Evolutionary conservation across 2,113 vertebrate genomes (phyloP).

Genomic region (Nestor notabilis): DNA sequence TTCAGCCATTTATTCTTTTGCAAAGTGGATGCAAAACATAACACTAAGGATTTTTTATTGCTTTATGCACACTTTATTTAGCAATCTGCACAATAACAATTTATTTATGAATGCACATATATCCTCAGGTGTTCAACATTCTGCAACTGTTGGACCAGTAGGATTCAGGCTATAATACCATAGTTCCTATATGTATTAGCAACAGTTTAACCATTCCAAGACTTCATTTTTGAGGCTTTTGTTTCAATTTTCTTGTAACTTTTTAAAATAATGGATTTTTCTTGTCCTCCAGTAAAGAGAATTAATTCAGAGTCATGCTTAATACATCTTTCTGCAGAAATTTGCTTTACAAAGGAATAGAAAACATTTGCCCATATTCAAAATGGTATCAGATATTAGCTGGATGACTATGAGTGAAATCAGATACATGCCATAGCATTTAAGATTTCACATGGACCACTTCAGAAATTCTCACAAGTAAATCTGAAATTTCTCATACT

Average conservation of each 20-base stretch:
- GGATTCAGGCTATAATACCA: background rate
- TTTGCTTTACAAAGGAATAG: background rate
- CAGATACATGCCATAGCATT: background rate
- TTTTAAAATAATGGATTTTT: background rate
- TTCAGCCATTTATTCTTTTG: background rate
- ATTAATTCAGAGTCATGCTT: background rate
- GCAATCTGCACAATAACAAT: background rate
- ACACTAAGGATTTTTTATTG: background rate
- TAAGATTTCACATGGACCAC: background rate
- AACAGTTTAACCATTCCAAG: background rate
- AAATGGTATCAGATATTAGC: background rate
- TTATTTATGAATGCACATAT: background rate
- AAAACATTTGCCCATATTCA: background rate
- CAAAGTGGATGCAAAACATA: background rate
- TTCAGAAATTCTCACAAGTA: background rate
- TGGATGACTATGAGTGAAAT: background rate
- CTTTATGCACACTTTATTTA: background rate
- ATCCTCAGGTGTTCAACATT: background rate
- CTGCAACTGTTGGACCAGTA: accelerated
- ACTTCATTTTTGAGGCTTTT: background rate
- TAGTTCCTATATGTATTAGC: accelerated
- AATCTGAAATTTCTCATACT: background rate
- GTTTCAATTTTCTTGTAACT: background rate
- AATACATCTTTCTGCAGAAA: background rate
- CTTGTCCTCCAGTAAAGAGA: background rate